Percentiles rank a stretch among this genome's conserved stretches.
phyloP scores from a whole-genome alignment of 2,888 invertebrate species.

The Hirudinaria manillensis region DNA sequence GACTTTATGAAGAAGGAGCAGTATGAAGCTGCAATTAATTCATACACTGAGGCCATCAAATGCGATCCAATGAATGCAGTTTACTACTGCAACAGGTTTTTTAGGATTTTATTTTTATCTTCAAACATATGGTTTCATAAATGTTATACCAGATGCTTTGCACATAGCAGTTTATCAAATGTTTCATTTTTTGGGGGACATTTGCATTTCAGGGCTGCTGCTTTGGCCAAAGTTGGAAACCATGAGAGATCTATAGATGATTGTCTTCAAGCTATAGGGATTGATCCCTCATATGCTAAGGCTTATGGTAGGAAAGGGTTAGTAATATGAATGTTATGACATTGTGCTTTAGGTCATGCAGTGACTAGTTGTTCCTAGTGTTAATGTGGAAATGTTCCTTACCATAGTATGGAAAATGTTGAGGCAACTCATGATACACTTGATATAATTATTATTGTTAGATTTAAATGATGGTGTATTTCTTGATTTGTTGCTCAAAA shows the following conservation, averaged over 20 bases:
- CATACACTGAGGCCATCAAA: constrained; percentile 81
- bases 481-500: too few relatives aligned
- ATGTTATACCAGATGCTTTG: not conserved
- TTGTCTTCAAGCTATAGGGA: constrained; percentile 77
- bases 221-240: constrained; percentile 79
- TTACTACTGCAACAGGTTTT: constrained; percentile 79
- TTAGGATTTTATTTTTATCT: constrained; percentile 6
- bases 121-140: constrained; percentile 2
- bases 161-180: constrained; percentile 2
- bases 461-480: too few relatives aligned
- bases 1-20: constrained; percentile 76
- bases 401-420: not conserved
- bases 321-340: not conserved
- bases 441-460: too few relatives aligned
- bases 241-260: constrained; percentile 79
- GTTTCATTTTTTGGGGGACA: not conserved
- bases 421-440: too few relatives aligned
- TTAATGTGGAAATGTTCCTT: too few relatives aligned
- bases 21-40: constrained; percentile 68
- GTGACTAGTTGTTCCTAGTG: too few relatives aligned
- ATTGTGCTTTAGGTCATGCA: not conserved
- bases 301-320: constrained; percentile 85
- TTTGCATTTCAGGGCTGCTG: constrained; percentile 70
- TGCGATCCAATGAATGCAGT: constrained; percentile 82
- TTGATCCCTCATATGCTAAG: constrained; percentile 87